phyloP scores from a whole-genome alignment of 2,797 vertebrate genomes.

The Myripristis jacobus region DNA sequence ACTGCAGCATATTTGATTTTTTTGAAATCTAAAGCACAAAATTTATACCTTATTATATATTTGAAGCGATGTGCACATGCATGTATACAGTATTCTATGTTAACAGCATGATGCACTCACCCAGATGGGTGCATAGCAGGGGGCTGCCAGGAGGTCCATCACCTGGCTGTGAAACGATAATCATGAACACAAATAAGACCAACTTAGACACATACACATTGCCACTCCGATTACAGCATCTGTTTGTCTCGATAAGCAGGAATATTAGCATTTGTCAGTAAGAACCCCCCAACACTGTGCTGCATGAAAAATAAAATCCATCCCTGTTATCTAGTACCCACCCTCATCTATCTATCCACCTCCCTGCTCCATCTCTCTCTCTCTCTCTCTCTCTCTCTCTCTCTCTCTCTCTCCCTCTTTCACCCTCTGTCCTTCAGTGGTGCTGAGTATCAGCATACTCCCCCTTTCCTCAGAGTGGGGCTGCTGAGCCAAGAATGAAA shows the following conservation, averaged over 20 bases:
- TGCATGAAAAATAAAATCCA: conserved; percentile 58
- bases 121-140: conserved; percentile 60
- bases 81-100: neutral
- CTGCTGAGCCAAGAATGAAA: conserved; percentile 60
- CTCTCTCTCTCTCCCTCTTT: neutral
- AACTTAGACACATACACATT: conserved; percentile 13
- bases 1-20: neutral
- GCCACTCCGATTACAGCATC: conserved; percentile 50
- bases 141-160: conserved; percentile 53
- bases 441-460: conserved; percentile 13
- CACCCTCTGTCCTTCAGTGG: neutral
- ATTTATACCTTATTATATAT: neutral
- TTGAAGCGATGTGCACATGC: neutral
- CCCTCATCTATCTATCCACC: conserved; percentile 23
- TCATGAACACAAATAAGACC: conserved; percentile 52
- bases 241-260: conserved; percentile 47
- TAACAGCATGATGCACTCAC: conserved; percentile 15
- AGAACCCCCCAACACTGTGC: conserved; percentile 14
- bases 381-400: neutral
- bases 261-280: conserved; percentile 42
- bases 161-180: conserved; percentile 63
- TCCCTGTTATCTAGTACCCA: conserved; percentile 45
- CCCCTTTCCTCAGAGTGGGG: conserved; percentile 52
- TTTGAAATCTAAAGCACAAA: neutral
- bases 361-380: neutral